These are phyloP conservation scores for Argentina silus DNA, from an alignment of 2,797 vertebrate species.

Conservation along the genomic window DNA sequence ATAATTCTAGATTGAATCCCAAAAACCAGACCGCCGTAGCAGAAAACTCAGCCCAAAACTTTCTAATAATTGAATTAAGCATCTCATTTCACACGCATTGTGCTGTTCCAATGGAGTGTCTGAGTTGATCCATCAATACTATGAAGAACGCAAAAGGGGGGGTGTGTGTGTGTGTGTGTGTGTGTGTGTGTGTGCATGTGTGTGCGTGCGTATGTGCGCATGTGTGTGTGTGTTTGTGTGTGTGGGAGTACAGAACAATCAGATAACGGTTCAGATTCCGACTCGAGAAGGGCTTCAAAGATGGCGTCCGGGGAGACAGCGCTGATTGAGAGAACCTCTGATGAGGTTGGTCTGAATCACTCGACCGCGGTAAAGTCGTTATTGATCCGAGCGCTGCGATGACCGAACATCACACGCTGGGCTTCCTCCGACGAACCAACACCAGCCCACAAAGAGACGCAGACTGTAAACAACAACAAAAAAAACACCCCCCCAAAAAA, in stretches of 20 bases:
- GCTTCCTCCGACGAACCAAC: neutral
- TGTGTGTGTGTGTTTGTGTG: constrained; percentile 44
- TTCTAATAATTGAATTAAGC: constrained; percentile 20
- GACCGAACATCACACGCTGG: constrained; percentile 3
- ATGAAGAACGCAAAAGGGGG: constrained; percentile 45
- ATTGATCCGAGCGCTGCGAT: constrained; percentile 65
- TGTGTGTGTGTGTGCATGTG: constrained; percentile 66
- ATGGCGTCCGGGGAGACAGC: constrained; percentile 56
- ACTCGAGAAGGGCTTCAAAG: constrained; percentile 70
- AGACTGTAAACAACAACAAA: constrained; percentile 32
- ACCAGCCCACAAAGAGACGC: constrained; percentile 9
- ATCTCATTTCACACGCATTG: constrained; percentile 31
- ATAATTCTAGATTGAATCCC: neutral
- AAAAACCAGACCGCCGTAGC: constrained; percentile 4
- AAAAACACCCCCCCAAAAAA: constrained; percentile 27
- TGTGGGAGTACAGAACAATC: constrained; percentile 62
- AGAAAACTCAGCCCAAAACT: neutral
- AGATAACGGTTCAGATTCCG: constrained; percentile 54
- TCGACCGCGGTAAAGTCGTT: constrained; percentile 51
- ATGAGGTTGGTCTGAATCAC: constrained; percentile 71
- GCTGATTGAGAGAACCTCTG: constrained; percentile 65
- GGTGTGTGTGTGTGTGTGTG: constrained; percentile 66
- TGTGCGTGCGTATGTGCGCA: constrained; percentile 66
- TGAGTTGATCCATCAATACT: constrained; percentile 53
- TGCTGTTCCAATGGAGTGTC: constrained; percentile 41